phyloP scores from a whole-genome alignment of 2,113 vertebrate genomes.

The Salvelinus sp. region DNA sequence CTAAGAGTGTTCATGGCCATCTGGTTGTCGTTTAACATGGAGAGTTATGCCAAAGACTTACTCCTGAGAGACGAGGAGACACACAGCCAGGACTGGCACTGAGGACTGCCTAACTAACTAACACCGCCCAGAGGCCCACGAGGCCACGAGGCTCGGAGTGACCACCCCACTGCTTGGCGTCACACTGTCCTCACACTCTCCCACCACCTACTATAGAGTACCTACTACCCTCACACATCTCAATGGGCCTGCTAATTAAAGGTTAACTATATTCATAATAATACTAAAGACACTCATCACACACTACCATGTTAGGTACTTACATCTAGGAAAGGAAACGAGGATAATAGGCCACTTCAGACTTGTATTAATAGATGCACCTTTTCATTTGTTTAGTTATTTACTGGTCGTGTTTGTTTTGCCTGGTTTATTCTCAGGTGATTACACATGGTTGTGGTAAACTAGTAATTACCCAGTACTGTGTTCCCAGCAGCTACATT shows the following conservation, averaged over 20 bases:
- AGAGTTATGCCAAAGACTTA: constrained; percentile 19
- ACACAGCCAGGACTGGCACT: constrained; percentile 17
- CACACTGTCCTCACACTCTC: neutral
- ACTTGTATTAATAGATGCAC: no score
- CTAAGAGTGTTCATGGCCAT: constrained; percentile 19
- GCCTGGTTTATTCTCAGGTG: neutral
- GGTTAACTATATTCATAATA: no score
- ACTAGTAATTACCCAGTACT: constrained; percentile 25
- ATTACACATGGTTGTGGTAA: constrained; percentile 16
- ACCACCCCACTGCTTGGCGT: neutral
- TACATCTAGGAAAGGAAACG: no score
- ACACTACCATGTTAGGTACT: no score
- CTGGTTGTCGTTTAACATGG: constrained; percentile 43
- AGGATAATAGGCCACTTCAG: no score
- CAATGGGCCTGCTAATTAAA: no score
- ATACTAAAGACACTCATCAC: no score
- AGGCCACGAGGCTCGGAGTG: no score
- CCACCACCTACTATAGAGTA: neutral
- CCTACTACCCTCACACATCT: no score
- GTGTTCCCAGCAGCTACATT: neutral
- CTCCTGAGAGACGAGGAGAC: constrained; percentile 18
- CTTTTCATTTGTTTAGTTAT: neutral
- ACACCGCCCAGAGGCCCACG: no score
- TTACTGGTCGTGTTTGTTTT: neutral
- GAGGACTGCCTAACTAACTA: neutral